Base-by-base conservation (phyloP, 2,888 invertebrate genomes). In the Liodrosophila aerea region DNA sequence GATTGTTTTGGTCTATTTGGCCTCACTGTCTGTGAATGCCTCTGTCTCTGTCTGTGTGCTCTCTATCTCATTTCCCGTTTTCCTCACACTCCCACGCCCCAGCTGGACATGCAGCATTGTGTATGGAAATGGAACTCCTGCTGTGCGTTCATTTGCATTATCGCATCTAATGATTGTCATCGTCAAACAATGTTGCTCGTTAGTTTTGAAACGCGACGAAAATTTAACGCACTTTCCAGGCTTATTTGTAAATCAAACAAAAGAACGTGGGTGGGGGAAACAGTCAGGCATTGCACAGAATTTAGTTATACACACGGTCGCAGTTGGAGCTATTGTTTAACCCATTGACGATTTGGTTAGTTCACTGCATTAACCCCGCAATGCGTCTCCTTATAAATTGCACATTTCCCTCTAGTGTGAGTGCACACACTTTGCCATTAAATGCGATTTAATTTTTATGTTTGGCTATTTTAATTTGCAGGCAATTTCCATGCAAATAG, bases 141-240 rank as follows among this genome's bases (percentile, higher is more conserved):
- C 53, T 47, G 64, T 50, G 64, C 45, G 51, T 76, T 83, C 85
- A 86, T 86, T 87, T 87, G 82, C 85, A 86, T 86, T 87, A 84
- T 87, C 80, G 78, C 78, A 80, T 87, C 80, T 80, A 87, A 87
- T 85, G 81, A 78, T 76, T 76, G 75, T 73, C 86, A 80, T 80
- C 85, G 81, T 73, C 84, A 80, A 86, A 83, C 82, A 84, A 84
- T 86, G 84, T 67, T 67, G 72, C 82, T 75, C 78, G 86, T 84
- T 86, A 86, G 87, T 64, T 84, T 65, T 50, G 56, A 57, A 45
- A 39, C 44, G 52, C 62, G 45, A 12, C 41, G 46, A 59, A 70
- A 70, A 54, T 70, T 47, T 37, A 43, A 69, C 69, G 58, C 46
- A 57, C 54, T 59, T 73, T 29, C 57, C 51, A 51, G 54, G 47